A percentile compares a stretch with the other conserved stretches of the same genome.
phyloP scores from a whole-genome alignment of 1,140 invertebrate genomes.

The Drosophila micromelanica region DNA sequence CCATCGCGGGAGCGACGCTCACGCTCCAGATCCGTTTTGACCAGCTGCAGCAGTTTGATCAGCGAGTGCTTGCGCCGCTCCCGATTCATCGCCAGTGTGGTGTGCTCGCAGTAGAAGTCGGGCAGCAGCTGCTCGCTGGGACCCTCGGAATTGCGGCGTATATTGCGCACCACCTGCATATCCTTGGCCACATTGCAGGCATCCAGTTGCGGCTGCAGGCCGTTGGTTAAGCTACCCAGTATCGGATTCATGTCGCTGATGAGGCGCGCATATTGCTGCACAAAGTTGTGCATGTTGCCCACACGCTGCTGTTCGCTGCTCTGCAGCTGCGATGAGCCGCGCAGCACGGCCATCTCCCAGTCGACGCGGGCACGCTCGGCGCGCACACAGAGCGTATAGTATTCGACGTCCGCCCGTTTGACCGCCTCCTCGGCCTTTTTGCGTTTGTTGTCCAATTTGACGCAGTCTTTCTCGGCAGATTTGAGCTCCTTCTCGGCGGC shows the following conservation, averaged over 20 bases:
- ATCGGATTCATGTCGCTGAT: slow-evolving; percentile 91
- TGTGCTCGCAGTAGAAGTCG: slow-evolving; percentile 97
- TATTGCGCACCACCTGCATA: slow-evolving; percentile 80
- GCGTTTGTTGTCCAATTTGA: slow-evolving; percentile 93
- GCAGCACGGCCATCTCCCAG: slow-evolving; percentile 95
- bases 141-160: slow-evolving; percentile 84
- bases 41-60: slow-evolving; percentile 92
- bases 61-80: slow-evolving; percentile 93
- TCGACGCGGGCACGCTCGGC: slow-evolving; percentile 95
- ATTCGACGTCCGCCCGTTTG: slow-evolving; percentile 95
- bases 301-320: slow-evolving; percentile 95
- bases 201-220: slow-evolving; percentile 73
- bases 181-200: slow-evolving; percentile 83
- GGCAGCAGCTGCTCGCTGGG: slow-evolving; percentile 93
- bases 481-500: slow-evolving; percentile 83
- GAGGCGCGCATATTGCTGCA: slow-evolving; percentile 91
- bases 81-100: slow-evolving; percentile 95
- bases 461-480: slow-evolving; percentile 85
- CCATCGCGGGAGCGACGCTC: slow-evolving; percentile 94
- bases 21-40: slow-evolving; percentile 93
- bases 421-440: slow-evolving; percentile 95
- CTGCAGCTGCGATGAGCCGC: slow-evolving; percentile 91
- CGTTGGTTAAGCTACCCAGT: slow-evolving; percentile 85
- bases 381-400: slow-evolving; percentile 95
- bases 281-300: slow-evolving; percentile 91